Evolutionary conservation across 2,888 invertebrate species (phyloP), one percentile per base, ranked within the genome.

Genomic region (Cosmia pyralina): DNA sequence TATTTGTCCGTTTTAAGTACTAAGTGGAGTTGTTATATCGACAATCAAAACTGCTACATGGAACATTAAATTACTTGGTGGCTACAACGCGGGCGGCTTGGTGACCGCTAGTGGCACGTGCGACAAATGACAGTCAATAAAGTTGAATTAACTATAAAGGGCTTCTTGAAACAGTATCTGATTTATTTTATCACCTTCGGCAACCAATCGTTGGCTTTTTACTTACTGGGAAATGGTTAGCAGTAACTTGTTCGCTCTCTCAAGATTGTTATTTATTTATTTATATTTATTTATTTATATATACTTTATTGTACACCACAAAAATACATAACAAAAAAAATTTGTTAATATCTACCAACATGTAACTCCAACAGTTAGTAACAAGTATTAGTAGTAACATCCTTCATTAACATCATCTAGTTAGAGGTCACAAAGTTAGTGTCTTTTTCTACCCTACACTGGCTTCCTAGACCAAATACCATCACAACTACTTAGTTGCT

Each of bases 1-100:
- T 58, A 13, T 71, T n/a, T 46, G 38, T 41, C 46, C 22, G 28
- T 55, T 46, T 17, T 38, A 59, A 52, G 50, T 59, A 74, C 46
- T 34, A 46, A 58, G 28, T 48, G 0, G 8, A 68, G 19, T 60
- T 46, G 22, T 55, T 60, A 34, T 53, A 50, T 38, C 46, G 22
- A 50, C 48, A 75, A 15, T 44, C 34, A 34, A 34, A 19, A 55
- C 38, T 46, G 62, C 48, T 22, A 57, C 55, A 69, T 50, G n/a
- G 15, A 41, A 34, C 48, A 74, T 58, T 68, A 52, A 46, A 59
- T 74, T 38, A 67, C 19, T 44, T 17, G 58, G 19, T 38, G 66
- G 11, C 13, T 48, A 55, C 41, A 55, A 66, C 75, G 44, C 19
- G 50, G 34, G 22, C 13, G 19, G 46, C 7, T 48, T 50, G 19